phyloP scores from a whole-genome alignment of 2,797 vertebrate genomes.

The Cyprinodon diabolis region DNA sequence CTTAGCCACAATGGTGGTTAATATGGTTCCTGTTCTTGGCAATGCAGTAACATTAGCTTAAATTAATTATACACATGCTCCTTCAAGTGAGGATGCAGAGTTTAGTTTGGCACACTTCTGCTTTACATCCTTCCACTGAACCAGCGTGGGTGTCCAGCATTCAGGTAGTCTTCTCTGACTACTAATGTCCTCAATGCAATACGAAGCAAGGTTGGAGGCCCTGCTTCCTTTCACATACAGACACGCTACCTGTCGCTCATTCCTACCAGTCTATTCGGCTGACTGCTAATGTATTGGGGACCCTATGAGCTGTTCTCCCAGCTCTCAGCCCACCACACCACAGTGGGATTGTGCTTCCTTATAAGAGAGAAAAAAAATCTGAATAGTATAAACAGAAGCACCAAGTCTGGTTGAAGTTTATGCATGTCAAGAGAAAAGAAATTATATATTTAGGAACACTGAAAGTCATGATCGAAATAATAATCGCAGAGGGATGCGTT shows the following conservation, averaged over 20 bases:
- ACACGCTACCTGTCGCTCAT: conserved; percentile 61
- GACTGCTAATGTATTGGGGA: conserved; percentile 67
- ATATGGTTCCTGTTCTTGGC: conserved; percentile 1
- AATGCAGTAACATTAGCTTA: conserved; percentile 16
- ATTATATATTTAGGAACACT: conserved; percentile 24
- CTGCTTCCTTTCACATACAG: conserved; percentile 55
- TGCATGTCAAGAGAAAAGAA: conserved; percentile 41
- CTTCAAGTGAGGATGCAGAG: conserved; percentile 23
- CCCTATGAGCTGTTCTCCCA: conserved; percentile 36
- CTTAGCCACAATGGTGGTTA: conserved; percentile 23
- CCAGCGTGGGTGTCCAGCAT: conserved; percentile 56
- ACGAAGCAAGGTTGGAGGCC: conserved; percentile 68
- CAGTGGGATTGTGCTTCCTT: conserved; percentile 30
- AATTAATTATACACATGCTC: conserved; percentile 19
- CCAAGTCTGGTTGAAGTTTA: conserved; percentile 19
- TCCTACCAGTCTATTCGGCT: conserved; percentile 39
- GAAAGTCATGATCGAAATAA: conserved; percentile 33
- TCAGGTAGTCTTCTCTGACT: conserved; percentile 66
- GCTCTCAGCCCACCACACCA: conserved; percentile 5
- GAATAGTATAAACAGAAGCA: conserved; percentile 43
- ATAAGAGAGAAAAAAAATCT: neutral
- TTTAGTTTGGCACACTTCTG: conserved; percentile 56
- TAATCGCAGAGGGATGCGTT: conserved; percentile 35
- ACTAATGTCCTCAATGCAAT: conserved; percentile 68
- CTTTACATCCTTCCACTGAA: conserved; percentile 48